Conservation (phyloP, 2,113 vertebrate species). For the Theropithecus gelada region DNA sequence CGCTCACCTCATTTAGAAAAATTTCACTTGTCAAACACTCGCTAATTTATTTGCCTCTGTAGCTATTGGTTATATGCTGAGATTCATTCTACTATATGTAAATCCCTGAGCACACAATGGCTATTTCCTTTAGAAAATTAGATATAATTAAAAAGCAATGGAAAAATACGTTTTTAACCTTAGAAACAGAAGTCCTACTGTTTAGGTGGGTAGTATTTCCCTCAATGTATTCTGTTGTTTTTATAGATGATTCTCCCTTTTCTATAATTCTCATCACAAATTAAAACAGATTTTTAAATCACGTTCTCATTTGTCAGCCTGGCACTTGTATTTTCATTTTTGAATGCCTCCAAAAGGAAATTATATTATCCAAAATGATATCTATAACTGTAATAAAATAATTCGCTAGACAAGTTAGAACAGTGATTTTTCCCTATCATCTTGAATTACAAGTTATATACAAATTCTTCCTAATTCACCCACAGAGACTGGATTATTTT, state of each 20-base stretch:
- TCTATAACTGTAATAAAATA: neutral
- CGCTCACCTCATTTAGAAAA: neutral
- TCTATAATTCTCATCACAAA: slow-evolving; percentile 38
- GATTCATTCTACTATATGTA: slow-evolving; percentile 39
- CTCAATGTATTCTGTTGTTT: slow-evolving; percentile 26
- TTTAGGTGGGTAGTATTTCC: neutral
- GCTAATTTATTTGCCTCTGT: slow-evolving; percentile 48
- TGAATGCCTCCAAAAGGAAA: neutral
- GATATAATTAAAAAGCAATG: slow-evolving; percentile 41
- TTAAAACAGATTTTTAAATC: slow-evolving; percentile 30
- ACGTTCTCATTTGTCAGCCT: neutral
- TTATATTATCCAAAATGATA: slow-evolving; percentile 26
- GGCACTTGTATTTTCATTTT: slow-evolving; percentile 33
- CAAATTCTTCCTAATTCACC: slow-evolving; percentile 3
- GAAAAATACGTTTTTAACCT: slow-evolving; percentile 39
- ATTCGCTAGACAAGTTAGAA: neutral
- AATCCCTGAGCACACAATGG: slow-evolving; percentile 8
- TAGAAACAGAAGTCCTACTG: slow-evolving; percentile 24
- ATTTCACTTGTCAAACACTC: slow-evolving; percentile 9
- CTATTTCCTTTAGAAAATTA: slow-evolving; percentile 25
- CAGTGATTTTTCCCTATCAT: neutral
- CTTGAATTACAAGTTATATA: neutral
- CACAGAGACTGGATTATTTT: neutral
- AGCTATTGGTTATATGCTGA: neutral
- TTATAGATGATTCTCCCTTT: neutral